Percentiles rank a stretch among this genome's conserved stretches.
Conservation (phyloP, 1,140 invertebrate genomes). For the Heterodera carotae region DNA sequence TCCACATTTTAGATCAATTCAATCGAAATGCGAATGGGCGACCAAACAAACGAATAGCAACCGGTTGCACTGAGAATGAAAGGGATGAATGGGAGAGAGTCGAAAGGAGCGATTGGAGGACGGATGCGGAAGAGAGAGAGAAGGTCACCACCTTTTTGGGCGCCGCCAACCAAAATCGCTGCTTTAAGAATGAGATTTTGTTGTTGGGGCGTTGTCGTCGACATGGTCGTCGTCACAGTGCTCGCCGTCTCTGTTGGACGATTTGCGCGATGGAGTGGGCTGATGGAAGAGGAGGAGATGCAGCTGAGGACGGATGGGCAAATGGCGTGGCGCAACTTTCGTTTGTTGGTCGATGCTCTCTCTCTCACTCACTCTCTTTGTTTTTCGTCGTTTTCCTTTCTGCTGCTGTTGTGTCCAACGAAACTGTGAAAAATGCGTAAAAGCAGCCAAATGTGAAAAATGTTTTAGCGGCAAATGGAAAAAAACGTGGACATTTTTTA, state of each 20-base stretch:
- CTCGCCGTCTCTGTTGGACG: not conserved
- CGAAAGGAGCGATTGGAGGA: slow-evolving; percentile 9
- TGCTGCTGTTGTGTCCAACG: not conserved
- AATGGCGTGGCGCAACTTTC: no score
- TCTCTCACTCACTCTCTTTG: no score
- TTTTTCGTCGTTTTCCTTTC: not conserved
- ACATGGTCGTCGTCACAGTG: not conserved
- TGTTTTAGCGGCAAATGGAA: no score
- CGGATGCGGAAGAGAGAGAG: slow-evolving; percentile 2
- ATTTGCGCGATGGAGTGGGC: not conserved
- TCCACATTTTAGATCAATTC: slow-evolving; percentile 40
- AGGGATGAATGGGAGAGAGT: not conserved
- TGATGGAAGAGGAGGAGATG: no score
- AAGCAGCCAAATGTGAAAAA: not conserved
- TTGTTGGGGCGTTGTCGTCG: not conserved
- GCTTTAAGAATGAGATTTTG: slow-evolving; percentile 67
- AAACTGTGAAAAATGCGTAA: not conserved
- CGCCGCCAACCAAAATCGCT: slow-evolving; percentile 73
- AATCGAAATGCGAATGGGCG: slow-evolving; percentile 12
- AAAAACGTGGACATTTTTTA: not conserved
- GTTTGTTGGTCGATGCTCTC: not conserved
- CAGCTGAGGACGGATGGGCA: no score
- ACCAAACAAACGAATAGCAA: slow-evolving; percentile 5
- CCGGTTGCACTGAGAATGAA: not conserved
- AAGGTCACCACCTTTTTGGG: slow-evolving; percentile 71